Evolutionary conservation across 2,113 vertebrate genomes (phyloP).

Genomic region (Laticauda laticaudata): DNA sequence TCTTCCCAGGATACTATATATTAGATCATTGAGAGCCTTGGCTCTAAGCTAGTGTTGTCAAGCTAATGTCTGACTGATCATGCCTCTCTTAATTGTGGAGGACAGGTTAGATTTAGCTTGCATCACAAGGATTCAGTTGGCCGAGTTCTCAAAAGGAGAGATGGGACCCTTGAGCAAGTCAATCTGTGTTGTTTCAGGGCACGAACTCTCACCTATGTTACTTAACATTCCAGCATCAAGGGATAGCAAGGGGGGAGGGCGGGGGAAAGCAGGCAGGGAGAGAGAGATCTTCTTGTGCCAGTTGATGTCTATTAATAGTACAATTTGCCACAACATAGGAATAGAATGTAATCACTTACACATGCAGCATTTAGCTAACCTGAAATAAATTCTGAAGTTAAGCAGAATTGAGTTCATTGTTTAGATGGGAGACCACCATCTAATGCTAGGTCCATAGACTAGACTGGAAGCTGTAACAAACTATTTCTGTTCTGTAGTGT

Average conservation of each 20-base stretch:
- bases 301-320: neutral
- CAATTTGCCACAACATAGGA: neutral
- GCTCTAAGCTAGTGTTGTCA: neutral
- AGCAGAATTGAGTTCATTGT: neutral
- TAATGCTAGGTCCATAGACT: neutral
- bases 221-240: neutral
- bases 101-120: neutral
- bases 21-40: neutral
- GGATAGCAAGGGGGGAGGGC: neutral
- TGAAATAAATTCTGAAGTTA: neutral
- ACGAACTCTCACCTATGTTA: neutral
- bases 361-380: neutral
- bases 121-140: neutral
- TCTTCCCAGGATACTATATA: neutral
- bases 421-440: neutral
- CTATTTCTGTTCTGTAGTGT: neutral
- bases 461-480: neutral
- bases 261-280: accelerated
- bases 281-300: neutral
- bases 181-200: neutral
- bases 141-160: neutral
- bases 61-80: neutral
- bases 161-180: neutral
- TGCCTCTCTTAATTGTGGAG: neutral
- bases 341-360: neutral